A percentile compares a stretch with the other conserved stretches of the same genome.
These are phyloP conservation scores for Amazona vittata DNA, from an alignment of 2,113 vertebrate species.

Conservation along the genomic window DNA sequence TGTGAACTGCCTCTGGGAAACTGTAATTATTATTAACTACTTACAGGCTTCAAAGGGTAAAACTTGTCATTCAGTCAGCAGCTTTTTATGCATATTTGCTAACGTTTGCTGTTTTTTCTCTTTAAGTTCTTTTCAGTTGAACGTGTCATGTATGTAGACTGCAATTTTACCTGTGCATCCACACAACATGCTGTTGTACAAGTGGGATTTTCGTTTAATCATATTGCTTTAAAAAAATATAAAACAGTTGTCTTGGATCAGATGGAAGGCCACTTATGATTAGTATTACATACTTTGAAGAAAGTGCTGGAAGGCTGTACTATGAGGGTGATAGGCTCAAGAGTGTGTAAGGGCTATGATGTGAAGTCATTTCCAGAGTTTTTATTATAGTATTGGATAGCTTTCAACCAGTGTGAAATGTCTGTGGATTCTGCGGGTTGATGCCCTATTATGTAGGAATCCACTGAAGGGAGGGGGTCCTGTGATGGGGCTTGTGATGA, in stretches of 20 bases:
- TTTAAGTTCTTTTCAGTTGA: neutral
- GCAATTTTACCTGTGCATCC: neutral
- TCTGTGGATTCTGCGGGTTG: neutral
- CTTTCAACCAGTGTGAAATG: neutral
- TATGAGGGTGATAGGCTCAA: neutral
- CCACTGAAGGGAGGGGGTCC: neutral
- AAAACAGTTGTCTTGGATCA: neutral
- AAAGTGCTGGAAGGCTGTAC: neutral
- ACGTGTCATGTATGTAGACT: neutral
- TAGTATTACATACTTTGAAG: neutral
- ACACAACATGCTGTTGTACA: neutral
- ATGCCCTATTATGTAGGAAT: neutral
- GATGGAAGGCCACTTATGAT: neutral
- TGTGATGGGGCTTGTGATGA: neutral
- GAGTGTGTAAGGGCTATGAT: neutral
- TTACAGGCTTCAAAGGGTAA: neutral
- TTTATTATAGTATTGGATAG: neutral
- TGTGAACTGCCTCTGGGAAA: neutral
- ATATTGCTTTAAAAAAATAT: neutral
- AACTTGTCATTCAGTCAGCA: neutral
- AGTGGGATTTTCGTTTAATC: neutral
- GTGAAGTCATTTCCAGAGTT: neutral
- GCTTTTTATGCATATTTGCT: neutral
- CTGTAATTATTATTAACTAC: neutral
- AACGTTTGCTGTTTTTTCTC: neutral